phyloP scores from a whole-genome alignment of 2,888 invertebrate species.

The Polymixis flavicincta region DNA sequence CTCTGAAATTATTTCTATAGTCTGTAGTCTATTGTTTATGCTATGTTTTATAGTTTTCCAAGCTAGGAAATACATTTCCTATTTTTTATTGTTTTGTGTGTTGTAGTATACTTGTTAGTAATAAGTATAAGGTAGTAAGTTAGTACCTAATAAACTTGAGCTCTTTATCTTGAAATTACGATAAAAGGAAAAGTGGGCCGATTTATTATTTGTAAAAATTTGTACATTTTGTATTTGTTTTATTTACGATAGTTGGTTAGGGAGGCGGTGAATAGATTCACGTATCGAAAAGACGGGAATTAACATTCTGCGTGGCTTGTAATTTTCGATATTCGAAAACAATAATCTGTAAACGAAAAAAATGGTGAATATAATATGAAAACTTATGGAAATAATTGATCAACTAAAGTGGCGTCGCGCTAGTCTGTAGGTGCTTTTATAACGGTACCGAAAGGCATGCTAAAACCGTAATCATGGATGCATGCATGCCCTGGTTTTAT shows the following conservation, averaged over 20 bases:
- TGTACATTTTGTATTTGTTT: too few relatives aligned
- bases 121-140: too few relatives aligned
- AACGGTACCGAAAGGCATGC: too few relatives aligned
- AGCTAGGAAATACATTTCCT: slow-evolving; percentile 15
- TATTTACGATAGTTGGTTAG: background rate
- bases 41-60: slow-evolving; percentile 28
- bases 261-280: background rate
- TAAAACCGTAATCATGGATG: background rate
- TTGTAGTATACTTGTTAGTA: background rate
- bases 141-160: background rate
- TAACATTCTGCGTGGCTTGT: background rate
- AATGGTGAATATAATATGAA: too few relatives aligned
- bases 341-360: background rate
- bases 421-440: too few relatives aligned
- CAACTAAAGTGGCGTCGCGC: too few relatives aligned
- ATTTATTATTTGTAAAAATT: too few relatives aligned
- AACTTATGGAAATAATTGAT: too few relatives aligned
- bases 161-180: background rate
- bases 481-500: background rate
- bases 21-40: slow-evolving; percentile 31
- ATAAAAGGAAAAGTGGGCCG: background rate
- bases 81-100: slow-evolving; percentile 4
- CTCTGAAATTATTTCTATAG: slow-evolving; percentile 22
- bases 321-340: background rate
- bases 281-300: background rate